Conservation (phyloP, 2,888 invertebrate species). For the Bugulina stolonifera region DNA sequence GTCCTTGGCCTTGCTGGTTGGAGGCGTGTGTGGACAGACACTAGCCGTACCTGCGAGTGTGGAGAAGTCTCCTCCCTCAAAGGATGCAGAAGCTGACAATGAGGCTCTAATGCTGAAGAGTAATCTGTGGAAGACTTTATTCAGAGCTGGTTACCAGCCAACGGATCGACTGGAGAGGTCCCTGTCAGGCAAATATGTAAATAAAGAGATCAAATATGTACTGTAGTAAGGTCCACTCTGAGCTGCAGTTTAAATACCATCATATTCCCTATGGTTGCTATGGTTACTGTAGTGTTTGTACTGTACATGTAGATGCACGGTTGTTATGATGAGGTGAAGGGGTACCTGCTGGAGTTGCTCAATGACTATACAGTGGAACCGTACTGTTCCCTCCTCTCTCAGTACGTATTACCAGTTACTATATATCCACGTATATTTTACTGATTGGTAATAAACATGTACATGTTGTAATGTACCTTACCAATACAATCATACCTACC, state of each 20-base stretch:
- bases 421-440: no score
- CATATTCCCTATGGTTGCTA: no score
- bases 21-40: constrained; percentile 38
- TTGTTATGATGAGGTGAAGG: constrained; percentile 10
- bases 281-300: no score
- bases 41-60: background rate
- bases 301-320: constrained; percentile 17
- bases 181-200: constrained; percentile 46
- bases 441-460: no score
- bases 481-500: no score
- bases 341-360: constrained; percentile 4
- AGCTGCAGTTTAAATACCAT: no score
- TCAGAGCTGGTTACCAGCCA: constrained; percentile 47
- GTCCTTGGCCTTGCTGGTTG: constrained; percentile 42
- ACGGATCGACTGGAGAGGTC: constrained; percentile 44
- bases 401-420: background rate
- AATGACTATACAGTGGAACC: constrained; percentile 9
- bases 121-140: constrained; percentile 50
- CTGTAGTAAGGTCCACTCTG: no score
- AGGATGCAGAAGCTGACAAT: constrained; percentile 29
- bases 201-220: constrained; percentile 28
- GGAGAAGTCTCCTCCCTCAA: background rate
- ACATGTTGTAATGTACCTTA: no score
- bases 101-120: constrained; percentile 42
- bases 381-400: background rate